Percentiles rank a stretch among this genome's conserved stretches.
Evolutionary conservation across 2,797 vertebrate species (phyloP).

Genomic region (Pantherophis vulpinus): DNA sequence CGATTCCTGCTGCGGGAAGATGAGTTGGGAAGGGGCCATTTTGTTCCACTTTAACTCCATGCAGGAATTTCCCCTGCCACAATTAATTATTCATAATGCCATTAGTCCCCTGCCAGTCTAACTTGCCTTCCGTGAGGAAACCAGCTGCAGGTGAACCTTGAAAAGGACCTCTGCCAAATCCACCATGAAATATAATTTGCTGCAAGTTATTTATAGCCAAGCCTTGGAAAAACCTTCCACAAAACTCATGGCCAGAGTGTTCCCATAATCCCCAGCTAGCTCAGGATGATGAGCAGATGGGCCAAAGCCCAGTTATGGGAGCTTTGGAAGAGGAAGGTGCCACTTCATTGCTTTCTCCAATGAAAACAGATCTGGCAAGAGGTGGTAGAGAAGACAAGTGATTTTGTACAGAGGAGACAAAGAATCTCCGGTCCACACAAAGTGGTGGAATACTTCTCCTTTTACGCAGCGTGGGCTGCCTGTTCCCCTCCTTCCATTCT

Average conservation of each 20-base stretch:
- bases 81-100: neutral
- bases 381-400: neutral
- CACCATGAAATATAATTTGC: neutral
- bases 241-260: neutral
- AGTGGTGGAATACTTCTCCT: neutral
- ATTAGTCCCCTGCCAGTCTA: neutral
- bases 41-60: neutral
- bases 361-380: neutral
- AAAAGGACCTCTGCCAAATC: neutral
- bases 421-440: neutral
- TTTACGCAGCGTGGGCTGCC: too few species aligned
- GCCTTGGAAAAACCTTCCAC: neutral
- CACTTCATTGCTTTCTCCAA: neutral
- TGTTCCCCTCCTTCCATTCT: neutral
- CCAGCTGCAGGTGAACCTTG: neutral
- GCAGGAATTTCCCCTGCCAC: neutral
- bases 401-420: neutral
- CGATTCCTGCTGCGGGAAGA: neutral
- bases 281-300: neutral
- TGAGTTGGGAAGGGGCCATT: neutral
- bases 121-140: neutral
- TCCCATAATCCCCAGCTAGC: neutral
- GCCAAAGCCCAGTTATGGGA: neutral
- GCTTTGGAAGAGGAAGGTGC: neutral
- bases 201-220: neutral